Conservation (phyloP, 2,113 vertebrate species). For the Urocolius indicus region DNA sequence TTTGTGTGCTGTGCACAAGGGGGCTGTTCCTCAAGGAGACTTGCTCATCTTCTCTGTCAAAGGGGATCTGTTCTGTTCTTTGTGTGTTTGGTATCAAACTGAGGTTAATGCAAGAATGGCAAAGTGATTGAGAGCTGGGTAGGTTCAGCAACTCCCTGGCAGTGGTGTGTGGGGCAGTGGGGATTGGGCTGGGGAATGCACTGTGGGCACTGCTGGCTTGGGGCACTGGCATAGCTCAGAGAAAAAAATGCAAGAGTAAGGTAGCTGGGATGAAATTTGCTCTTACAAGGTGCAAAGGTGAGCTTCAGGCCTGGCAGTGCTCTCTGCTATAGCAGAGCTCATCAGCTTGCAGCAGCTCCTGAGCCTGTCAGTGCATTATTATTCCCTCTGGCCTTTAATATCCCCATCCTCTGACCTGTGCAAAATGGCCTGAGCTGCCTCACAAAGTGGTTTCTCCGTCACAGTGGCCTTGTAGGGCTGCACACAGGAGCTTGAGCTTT, state of each 20-base stretch:
- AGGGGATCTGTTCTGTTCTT: no score
- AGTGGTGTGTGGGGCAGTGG: not conserved
- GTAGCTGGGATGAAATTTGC: not conserved
- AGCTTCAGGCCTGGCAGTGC: not conserved
- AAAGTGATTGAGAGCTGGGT: not conserved
- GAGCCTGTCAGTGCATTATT: not conserved
- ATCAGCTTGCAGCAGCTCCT: not conserved
- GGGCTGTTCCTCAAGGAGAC: no score
- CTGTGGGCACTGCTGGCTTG: not conserved
- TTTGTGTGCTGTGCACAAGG: no score
- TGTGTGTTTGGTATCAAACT: not conserved
- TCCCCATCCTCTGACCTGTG: not conserved
- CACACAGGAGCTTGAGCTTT: not conserved
- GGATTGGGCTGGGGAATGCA: not conserved
- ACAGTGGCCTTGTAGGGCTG: not conserved
- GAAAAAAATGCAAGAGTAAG: not conserved
- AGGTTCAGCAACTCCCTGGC: fast-evolving
- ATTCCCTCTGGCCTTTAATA: no score
- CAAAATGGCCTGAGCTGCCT: not conserved
- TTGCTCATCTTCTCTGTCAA: no score
- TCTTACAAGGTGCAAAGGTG: not conserved
- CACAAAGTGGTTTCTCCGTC: not conserved
- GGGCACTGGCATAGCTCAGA: not conserved
- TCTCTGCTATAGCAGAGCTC: not conserved
- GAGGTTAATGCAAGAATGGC: not conserved